phyloP scores from a whole-genome alignment of 2,797 vertebrate genomes.

The Lophius americanus region DNA sequence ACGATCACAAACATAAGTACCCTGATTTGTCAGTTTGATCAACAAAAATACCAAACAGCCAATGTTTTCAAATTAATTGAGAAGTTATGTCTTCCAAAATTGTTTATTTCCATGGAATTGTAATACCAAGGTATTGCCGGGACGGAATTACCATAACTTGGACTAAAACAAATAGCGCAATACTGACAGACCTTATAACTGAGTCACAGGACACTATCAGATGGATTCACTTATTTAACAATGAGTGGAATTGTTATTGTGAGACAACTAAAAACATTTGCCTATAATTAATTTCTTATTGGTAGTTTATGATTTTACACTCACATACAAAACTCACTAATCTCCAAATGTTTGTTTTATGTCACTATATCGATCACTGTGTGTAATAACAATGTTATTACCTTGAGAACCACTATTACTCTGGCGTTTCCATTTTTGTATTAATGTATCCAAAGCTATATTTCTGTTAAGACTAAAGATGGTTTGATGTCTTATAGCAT shows the following conservation, averaged over 20 bases:
- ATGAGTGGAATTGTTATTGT: constrained; percentile 7
- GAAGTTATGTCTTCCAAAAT: background rate
- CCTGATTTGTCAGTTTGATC: background rate
- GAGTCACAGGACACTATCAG: constrained; percentile 15
- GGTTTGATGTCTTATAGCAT: background rate
- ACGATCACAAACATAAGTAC: constrained; percentile 19
- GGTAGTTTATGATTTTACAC: background rate
- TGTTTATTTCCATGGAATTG: constrained; percentile 13
- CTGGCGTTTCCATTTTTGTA: background rate
- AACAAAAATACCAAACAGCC: constrained; percentile 9
- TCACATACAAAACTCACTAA: background rate
- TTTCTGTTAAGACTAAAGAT: background rate
- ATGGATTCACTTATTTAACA: background rate
- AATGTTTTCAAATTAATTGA: background rate
- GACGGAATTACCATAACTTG: constrained; percentile 4
- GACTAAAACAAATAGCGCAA: constrained; percentile 32
- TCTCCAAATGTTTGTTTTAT: background rate
- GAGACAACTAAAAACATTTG: background rate
- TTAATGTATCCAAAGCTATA: too few species aligned
- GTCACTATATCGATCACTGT: background rate
- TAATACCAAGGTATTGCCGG: background rate
- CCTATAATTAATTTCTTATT: constrained; percentile 1
- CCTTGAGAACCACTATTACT: background rate
- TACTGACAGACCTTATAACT: background rate
- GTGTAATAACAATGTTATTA: background rate